A percentile compares a stretch with the other conserved stretches of the same genome.
Evolutionary conservation across 2,888 invertebrate genomes (phyloP).

Genomic region (Scaptomyza reducta): DNA sequence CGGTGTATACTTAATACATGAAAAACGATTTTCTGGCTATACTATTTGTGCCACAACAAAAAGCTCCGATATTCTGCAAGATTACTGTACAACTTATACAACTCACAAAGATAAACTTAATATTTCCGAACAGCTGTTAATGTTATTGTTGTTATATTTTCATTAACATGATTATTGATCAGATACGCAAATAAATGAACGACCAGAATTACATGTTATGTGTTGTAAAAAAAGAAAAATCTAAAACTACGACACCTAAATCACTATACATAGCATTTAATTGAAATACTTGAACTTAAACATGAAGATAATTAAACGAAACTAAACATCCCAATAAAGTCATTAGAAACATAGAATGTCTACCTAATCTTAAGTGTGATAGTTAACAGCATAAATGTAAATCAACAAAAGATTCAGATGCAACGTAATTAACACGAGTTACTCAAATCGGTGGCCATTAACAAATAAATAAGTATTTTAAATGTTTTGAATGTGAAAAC

Average conservation of each 20-base stretch:
- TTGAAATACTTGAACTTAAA: constrained; percentile 14
- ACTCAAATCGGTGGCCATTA: constrained; percentile 26
- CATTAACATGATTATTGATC: constrained; percentile 21
- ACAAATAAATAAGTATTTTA: constrained; percentile 59
- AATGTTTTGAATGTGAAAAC: constrained; percentile 74
- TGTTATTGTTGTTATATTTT: constrained; percentile 6
- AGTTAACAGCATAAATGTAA: constrained; percentile 76
- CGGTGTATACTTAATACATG: constrained; percentile 39
- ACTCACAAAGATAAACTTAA: constrained; percentile 14
- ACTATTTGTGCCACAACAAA: constrained; percentile 51
- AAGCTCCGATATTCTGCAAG: constrained; percentile 64
- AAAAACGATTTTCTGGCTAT: constrained; percentile 65
- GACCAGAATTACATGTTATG: background rate
- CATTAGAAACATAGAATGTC: constrained; percentile 51
- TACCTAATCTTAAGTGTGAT: constrained; percentile 69
- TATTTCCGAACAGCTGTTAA: constrained; percentile 13
- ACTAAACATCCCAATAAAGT: constrained; percentile 4
- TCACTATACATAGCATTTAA: constrained; percentile 9
- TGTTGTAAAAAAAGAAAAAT: background rate
- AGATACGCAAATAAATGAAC: constrained; percentile 2
- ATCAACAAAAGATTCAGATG: constrained; percentile 39
- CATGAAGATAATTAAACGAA: background rate
- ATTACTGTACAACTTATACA: constrained; percentile 53
- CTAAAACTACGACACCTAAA: constrained; percentile 16
- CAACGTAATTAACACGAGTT: constrained; percentile 19